Conservation (phyloP, 92 coral and sea anemone genomes). For the Epizoanthus stellaris region DNA sequence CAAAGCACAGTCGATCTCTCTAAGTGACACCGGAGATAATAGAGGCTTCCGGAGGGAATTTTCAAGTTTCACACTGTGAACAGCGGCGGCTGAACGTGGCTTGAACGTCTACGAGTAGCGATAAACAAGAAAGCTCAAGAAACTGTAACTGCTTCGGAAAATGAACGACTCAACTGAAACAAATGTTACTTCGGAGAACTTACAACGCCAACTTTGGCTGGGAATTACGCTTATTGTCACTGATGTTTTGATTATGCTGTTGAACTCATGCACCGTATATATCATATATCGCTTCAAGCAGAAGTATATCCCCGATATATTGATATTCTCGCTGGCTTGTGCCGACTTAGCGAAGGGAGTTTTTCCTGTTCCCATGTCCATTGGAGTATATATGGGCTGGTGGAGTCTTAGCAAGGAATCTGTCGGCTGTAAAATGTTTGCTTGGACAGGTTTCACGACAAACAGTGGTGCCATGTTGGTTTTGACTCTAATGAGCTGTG, state of each 20-base stretch:
- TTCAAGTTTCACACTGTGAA: constrained; percentile 16
- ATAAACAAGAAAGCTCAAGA: background rate
- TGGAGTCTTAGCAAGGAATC: constrained; percentile 37
- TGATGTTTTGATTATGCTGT: constrained; percentile 50
- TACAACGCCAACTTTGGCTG: constrained; percentile 6
- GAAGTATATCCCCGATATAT: constrained; percentile 64
- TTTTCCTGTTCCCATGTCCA: constrained; percentile 67
- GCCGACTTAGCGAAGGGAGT: constrained; percentile 62
- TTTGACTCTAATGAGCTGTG: constrained; percentile 66
- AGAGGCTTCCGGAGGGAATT: constrained; percentile 39
- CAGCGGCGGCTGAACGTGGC: background rate
- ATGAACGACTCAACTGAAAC: constrained; percentile 14
- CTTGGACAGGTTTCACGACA: constrained; percentile 67
- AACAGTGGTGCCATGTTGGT: constrained; percentile 70
- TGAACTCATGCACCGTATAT: constrained; percentile 51
- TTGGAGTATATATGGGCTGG: constrained; percentile 56
- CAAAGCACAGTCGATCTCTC: background rate
- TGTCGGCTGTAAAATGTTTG: constrained; percentile 42
- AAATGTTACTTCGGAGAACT: background rate
- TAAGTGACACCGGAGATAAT: constrained; percentile 6
- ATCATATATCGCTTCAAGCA: constrained; percentile 68
- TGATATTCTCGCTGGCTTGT: constrained; percentile 62
- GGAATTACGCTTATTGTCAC: constrained; percentile 52
- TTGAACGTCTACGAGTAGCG: background rate
- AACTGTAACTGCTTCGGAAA: background rate